These are phyloP conservation scores for Ormyrus rosae DNA, from an alignment of 2,888 invertebrate genomes.

Conservation along the genomic window DNA sequence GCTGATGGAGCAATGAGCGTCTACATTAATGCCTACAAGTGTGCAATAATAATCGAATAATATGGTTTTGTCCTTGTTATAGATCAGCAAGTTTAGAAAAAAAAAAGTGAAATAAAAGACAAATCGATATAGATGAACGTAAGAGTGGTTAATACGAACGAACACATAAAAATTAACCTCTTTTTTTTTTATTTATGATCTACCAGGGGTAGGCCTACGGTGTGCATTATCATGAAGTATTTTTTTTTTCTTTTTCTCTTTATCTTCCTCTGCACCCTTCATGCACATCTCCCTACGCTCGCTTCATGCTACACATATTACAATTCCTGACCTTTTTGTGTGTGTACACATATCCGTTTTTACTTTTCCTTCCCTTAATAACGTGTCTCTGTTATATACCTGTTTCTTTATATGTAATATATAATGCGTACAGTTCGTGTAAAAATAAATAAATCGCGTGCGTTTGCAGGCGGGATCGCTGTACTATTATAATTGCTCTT, in stretches of 20 bases:
- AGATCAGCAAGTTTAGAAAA: neutral
- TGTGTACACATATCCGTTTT: conserved; percentile 35
- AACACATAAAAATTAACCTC: conserved; percentile 23
- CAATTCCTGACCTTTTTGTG: conserved; percentile 33
- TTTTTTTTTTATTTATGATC: conserved; percentile 18
- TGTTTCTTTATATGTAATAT: conserved; percentile 52
- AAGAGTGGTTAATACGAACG: conserved; percentile 28
- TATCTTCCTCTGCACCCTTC: neutral
- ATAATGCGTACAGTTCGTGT: conserved; percentile 58
- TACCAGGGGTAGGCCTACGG: conserved; percentile 60
- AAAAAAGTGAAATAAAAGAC: neutral
- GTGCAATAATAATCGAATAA: conserved; percentile 6
- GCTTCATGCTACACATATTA: conserved; percentile 8
- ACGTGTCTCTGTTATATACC: conserved; percentile 48
- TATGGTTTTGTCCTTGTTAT: conserved; percentile 13
- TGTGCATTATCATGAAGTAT: conserved; percentile 56
- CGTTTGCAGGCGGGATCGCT: conserved; percentile 53
- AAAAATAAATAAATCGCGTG: conserved; percentile 59
- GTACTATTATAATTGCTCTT: conserved; percentile 61
- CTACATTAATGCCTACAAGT: conserved; percentile 51
- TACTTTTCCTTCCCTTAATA: conserved; percentile 22
- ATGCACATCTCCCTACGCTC: neutral
- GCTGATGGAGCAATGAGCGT: conserved; percentile 52
- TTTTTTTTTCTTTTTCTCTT: conserved; percentile 52
- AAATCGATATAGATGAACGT: conserved; percentile 9